Base-by-base conservation (phyloP, 2,888 invertebrate species). In the Drosophila neoperkinsi region DNA sequence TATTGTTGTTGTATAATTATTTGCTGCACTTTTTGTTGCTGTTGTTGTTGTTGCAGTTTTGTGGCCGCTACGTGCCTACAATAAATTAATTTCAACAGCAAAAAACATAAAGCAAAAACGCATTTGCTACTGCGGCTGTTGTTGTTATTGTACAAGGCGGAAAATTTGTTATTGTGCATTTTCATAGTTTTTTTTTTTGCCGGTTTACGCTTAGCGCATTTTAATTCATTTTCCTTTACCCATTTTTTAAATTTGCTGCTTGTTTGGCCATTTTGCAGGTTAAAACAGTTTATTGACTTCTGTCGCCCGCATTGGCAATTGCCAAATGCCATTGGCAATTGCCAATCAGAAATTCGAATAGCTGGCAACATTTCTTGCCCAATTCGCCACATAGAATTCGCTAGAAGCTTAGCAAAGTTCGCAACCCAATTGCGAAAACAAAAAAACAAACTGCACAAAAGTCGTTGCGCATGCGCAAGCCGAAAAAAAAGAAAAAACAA, bases 261-360 rank as follows among this genome's bases (percentile, higher is more conserved):
- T 52, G 56, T 43, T 74, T 65, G 56, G 62, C 53, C 57, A 71
- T 62, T 79, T 87, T 84, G 85, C 90, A 79, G 90, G 91, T 81
- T 90, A 90, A 86, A 82, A 79, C 77, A 82, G 90, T 89, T 90
- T 90, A 83, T 89, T 90, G 89, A 90, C 89, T 84, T 79, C 65
- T 61, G 25, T 51, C 38, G 71, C 74, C 66, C 71, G 81, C 76
- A 73, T 77, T 74, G 59, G 58, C 62, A 36, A 66, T 70, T 55
- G 64, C 53, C 52, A 58, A 71, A 63, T 71, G 46, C 33, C 36
- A 58, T 53, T 72, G 62, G 49, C 73, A 61, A 70, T 46, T 61
- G 25, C 28, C 18, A 28, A 28, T n/a, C 33, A 21, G 21, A n/a
- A 59, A n/a, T 60, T 51, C 52, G 51, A 60, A n/a, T 30, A 13